Percentiles rank a stretch among this genome's conserved stretches.
Evolutionary conservation across 2,888 invertebrate species (phyloP).

Genomic region (Azorinus chamasolen): DNA sequence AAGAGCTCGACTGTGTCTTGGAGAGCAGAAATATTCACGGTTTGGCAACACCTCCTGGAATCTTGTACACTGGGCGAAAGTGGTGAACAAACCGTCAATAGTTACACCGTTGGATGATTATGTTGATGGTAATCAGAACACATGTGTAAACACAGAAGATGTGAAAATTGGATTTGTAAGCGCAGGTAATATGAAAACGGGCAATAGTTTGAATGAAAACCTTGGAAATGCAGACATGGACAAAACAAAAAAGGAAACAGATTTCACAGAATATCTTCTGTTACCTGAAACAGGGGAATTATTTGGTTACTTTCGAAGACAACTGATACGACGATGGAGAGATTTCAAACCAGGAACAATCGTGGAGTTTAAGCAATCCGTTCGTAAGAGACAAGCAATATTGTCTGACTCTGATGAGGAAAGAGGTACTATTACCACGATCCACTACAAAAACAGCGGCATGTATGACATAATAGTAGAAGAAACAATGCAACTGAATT

Average conservation of each 20-base stretch:
- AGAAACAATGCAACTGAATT: constrained; percentile 2
- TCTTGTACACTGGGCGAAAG: constrained; percentile 46
- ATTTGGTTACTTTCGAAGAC: constrained; percentile 22
- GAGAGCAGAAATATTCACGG: constrained; percentile 22
- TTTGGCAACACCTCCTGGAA: constrained; percentile 23
- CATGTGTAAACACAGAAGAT: too few relatives aligned
- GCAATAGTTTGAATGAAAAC: too few relatives aligned
- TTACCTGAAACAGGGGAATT: constrained; percentile 13
- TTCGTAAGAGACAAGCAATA: constrained; percentile 16
- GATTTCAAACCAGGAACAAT: constrained; percentile 33
- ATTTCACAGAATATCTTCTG: constrained; percentile 8
- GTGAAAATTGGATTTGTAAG: too few relatives aligned
- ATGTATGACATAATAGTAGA: constrained; percentile 8
- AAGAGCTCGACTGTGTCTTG: constrained; percentile 22
- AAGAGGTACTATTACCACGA: background rate
- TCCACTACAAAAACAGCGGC: constrained; percentile 23
- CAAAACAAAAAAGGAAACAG: too few relatives aligned
- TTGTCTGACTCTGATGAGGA: constrained; percentile 6
- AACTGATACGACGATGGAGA: constrained; percentile 12
- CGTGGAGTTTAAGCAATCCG: constrained; percentile 14
- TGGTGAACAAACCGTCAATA: constrained; percentile 22
- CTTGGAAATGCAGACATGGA: too few relatives aligned
- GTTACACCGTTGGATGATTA: background rate
- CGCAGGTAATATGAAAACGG: too few relatives aligned
- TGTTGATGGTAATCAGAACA: too few relatives aligned